Conservation (phyloP, 1,140 invertebrate species). For the Camponotus pennsylvanicus region DNA sequence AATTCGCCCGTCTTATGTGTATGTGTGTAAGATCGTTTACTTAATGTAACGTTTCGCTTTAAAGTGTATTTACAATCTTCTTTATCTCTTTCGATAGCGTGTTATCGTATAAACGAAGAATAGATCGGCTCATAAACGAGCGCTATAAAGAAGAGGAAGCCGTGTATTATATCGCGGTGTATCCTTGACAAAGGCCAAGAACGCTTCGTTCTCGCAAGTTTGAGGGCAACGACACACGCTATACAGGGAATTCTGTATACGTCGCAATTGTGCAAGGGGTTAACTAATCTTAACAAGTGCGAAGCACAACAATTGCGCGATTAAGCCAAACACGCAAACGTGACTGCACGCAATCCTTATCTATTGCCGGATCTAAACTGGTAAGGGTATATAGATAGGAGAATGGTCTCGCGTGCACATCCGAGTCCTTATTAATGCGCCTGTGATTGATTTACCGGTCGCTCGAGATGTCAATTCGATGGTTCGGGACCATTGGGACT, state of each 20-base stretch:
- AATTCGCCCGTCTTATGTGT: too few species aligned
- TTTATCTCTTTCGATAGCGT: constrained; percentile 15
- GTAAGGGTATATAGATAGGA: not conserved
- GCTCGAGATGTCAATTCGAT: constrained; percentile 53
- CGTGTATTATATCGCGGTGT: not conserved
- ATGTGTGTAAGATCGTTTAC: constrained; percentile 1
- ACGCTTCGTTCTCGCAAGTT: constrained; percentile 19
- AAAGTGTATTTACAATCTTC: constrained; percentile 12
- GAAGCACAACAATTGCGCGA: not conserved
- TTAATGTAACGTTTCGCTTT: constrained; percentile 33
- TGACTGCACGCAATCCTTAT: not conserved
- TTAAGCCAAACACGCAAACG: not conserved
- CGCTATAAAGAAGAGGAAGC: constrained; percentile 1
- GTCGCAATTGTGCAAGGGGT: constrained; percentile 11
- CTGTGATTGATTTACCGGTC: constrained; percentile 53
- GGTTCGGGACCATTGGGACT: not conserved
- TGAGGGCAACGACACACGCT: constrained; percentile 14
- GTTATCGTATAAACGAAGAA: constrained; percentile 7
- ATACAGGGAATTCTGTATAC: not conserved
- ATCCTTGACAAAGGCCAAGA: constrained; percentile 55
- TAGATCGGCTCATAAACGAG: constrained; percentile 27
- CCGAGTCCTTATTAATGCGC: constrained; percentile 29
- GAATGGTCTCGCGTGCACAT: not conserved
- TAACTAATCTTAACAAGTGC: constrained; percentile 33
- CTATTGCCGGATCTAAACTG: not conserved